Evolutionary conservation across 2,888 invertebrate genomes (phyloP), one percentile per base, ranked within the genome.

Genomic region (Melanotus villosus): DNA sequence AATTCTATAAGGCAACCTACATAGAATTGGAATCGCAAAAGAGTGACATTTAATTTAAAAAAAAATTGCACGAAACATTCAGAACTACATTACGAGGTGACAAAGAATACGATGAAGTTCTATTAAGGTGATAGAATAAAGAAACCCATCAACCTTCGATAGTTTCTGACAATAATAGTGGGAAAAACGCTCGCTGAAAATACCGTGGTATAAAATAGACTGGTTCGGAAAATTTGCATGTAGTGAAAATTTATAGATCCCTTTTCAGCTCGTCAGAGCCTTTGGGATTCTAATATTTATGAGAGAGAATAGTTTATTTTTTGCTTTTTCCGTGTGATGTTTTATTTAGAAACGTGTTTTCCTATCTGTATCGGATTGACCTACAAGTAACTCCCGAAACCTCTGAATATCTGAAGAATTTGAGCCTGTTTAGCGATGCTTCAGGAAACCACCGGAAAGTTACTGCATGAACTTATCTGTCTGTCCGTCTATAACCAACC

Each of bases 231-330:
- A 60, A 59, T 67, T 67, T 67, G 43, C 67, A 67, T 67, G 23
- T 54, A 67, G 67, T 67, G 67, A 43, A 60, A 67, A 67, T 67
- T 67, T 67, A 67, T 67, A 62, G 60, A 32, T 62, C 34, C 45
- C 30, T 59, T 57, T 34, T 47, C 30, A 65, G 18, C 50, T 43
- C 19, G 50, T 50, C 65, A 47, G 32, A 30, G 23, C 47, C 47
- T 47, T 21, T 47, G 47, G 47, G 47, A 47, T 26, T 32, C 62
- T 26, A 47, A 62, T 50, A 62, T 62, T 62, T 62, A 62, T 38
- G 62, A 38, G 62, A 47, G 12, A 16, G 59, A 47, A 60, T 45
- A 45, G 59, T 60, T 60, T 60, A 60, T 60, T 60, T 58, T 60
- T 60, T 34, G 12, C 43, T 58, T 58, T n/a, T 38, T 45, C 21